A percentile compares a stretch with the other conserved stretches of the same genome.
Evolutionary conservation across 2,797 vertebrate genomes (phyloP).

Genomic region (Bryconaethiops microstoma): DNA sequence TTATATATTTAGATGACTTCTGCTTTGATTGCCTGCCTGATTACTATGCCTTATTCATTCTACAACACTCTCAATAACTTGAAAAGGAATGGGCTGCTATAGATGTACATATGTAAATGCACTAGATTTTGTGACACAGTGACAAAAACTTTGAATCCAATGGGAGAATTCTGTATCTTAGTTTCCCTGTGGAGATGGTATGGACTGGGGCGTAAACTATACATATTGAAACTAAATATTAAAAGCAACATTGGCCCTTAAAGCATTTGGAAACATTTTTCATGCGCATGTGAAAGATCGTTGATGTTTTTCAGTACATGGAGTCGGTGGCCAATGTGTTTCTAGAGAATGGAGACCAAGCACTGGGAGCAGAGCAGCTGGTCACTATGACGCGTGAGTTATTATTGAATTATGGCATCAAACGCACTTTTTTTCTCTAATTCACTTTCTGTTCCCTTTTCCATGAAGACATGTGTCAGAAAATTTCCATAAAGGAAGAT

Average conservation of each 20-base stretch:
- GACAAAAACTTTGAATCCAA: too few relatives aligned
- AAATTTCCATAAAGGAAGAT: slow-evolving; percentile 79
- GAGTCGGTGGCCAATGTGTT: slow-evolving; percentile 78
- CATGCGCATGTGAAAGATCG: neutral
- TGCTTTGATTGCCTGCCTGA: too few relatives aligned
- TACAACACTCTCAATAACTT: too few relatives aligned
- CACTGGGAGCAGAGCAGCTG: slow-evolving; percentile 79
- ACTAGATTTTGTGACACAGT: too few relatives aligned
- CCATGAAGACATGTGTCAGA: slow-evolving; percentile 80
- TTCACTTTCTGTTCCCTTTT: neutral
- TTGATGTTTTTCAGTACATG: slow-evolving; percentile 74
- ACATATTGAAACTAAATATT: too few relatives aligned
- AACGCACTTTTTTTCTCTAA: neutral
- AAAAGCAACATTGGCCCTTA: too few relatives aligned
- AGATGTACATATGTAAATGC: too few relatives aligned
- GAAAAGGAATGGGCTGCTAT: too few relatives aligned
- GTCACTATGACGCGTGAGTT: slow-evolving; percentile 79
- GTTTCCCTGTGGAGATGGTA: too few relatives aligned
- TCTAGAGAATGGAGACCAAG: slow-evolving; percentile 76
- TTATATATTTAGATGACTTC: neutral
- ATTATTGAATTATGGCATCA: neutral
- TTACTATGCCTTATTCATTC: too few relatives aligned
- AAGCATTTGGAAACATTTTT: neutral
- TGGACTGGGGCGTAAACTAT: too few relatives aligned
- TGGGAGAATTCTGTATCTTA: too few relatives aligned